phyloP scores from a whole-genome alignment of 2,888 invertebrate genomes.

The Helicoverpa assulta region DNA sequence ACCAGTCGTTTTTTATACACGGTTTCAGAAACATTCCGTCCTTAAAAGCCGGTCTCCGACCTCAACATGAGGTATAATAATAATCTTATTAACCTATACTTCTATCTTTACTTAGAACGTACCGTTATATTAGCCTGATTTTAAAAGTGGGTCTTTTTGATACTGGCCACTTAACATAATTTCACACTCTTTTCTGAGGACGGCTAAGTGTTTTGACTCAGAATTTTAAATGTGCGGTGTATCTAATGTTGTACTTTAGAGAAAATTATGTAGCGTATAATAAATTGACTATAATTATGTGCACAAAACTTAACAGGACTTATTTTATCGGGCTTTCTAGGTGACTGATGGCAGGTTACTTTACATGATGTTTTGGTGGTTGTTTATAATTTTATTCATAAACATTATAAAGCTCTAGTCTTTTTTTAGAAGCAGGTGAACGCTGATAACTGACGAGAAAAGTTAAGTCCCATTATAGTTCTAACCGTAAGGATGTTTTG shows the following conservation, averaged over 20 bases:
- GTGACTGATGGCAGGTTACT: not conserved
- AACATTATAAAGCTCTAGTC: not conserved
- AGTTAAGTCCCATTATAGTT: no score
- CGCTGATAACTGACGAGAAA: no score
- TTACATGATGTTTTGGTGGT: not conserved
- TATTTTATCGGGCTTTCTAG: conserved; percentile 18
- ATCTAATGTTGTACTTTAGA: conserved; percentile 26
- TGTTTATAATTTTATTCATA: not conserved
- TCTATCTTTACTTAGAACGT: conserved; percentile 89
- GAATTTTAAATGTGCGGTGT: conserved; percentile 69
- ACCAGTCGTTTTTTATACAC: conserved; percentile 89
- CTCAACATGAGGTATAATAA: conserved; percentile 86
- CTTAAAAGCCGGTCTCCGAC: conserved; percentile 87
- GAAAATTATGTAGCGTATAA: conserved; percentile 19
- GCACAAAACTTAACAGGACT: conserved; percentile 17
- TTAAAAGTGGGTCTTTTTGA: conserved; percentile 83
- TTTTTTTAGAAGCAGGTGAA: no score
- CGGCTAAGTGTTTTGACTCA: conserved; percentile 82
- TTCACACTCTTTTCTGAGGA: conserved; percentile 84
- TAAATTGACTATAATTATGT: conserved; percentile 21
- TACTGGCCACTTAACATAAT: conserved; percentile 87
- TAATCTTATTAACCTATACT: conserved; percentile 89
- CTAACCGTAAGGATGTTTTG: no score
- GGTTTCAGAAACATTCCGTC: conserved; percentile 87
- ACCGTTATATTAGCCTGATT: conserved; percentile 87